Evolutionary conservation across 2,113 vertebrate species (phyloP), one percentile per base, ranked within the genome.

Genomic region (Sakesphorus luctuosus): DNA sequence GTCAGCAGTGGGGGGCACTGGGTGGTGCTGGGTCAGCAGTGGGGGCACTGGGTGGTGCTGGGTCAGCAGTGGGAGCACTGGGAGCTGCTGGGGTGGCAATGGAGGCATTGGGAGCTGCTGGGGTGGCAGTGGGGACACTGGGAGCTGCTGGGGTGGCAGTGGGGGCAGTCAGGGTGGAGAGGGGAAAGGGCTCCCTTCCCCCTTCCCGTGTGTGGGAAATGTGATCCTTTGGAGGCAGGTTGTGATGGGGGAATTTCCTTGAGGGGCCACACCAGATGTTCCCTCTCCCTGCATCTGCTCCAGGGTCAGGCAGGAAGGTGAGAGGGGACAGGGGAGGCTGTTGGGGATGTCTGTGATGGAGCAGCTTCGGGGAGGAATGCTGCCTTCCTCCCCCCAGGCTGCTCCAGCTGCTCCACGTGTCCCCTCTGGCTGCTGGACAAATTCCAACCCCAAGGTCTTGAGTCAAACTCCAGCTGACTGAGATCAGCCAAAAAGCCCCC

Each of bases 291-390:
- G 4, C 11, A 3, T n/a, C 35, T 77, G n/a, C n/a, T 38, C 47
- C 29, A 5, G 28, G 65, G 36, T 8, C 59, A 11, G 87, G 68
- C 55, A 47, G 87, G 79, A 36, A 17, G 69, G 50, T 1, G 85
- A 31, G 53, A 46, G 36, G 58, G 72, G 38, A 0, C 0, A 7
- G 35, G 6, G 74, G 55, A 55, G 35, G 72, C 62, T 55, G 28
- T 8, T 1, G 2, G 21, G 78, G 28, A 14, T 29, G 43, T 81
- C n/a, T 11, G 67, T 0, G 14, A 6, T 18, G 0, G 1, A 68
- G 58, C 36, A n/a, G 58, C 4, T 52, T 47, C 63, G 36, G 50
- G 69, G 65, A 10, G 38, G 56, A 19, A 23, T 0, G 0, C 2
- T 28, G 14, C 21, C 46, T 18, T 53, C 59, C 38, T 77, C 36